Conservation (phyloP, 2,113 vertebrate genomes). For the Circaetus cinerascens region DNA sequence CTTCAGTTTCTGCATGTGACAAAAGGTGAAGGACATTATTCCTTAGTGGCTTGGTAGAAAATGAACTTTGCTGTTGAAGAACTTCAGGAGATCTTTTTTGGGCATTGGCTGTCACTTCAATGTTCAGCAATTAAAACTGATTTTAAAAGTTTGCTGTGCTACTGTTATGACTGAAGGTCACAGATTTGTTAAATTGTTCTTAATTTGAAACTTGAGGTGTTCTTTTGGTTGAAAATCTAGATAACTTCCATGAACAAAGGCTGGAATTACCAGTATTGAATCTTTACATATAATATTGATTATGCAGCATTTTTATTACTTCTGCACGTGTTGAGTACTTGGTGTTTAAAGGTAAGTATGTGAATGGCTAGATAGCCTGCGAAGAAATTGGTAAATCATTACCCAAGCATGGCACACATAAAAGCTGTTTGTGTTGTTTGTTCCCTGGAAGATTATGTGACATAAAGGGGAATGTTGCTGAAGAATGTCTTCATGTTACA, state of each 20-base stretch:
- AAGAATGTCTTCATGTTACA: neutral
- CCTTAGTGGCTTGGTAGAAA: neutral
- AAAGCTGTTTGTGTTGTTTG: neutral
- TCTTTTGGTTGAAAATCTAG: neutral
- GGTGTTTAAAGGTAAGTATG: neutral
- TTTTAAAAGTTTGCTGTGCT: conserved; percentile 62
- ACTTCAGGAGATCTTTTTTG: neutral
- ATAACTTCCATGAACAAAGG: neutral
- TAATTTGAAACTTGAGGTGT: neutral
- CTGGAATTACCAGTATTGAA: neutral
- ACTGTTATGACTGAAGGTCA: neutral
- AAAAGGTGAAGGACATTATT: neutral
- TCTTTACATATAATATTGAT: neutral
- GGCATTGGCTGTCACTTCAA: neutral
- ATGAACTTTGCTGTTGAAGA: neutral
- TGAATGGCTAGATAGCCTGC: neutral
- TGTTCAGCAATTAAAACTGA: neutral
- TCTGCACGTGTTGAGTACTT: neutral
- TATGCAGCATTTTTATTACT: neutral
- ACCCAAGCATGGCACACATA: neutral
- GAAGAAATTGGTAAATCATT: neutral
- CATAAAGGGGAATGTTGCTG: neutral
- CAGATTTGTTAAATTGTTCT: neutral
- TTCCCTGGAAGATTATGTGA: neutral
- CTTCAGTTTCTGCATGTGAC: neutral